Evolutionary conservation across 1,140 invertebrate genomes (phyloP), one percentile per base, ranked within the genome.

Genomic region (Brachionus sp.): DNA sequence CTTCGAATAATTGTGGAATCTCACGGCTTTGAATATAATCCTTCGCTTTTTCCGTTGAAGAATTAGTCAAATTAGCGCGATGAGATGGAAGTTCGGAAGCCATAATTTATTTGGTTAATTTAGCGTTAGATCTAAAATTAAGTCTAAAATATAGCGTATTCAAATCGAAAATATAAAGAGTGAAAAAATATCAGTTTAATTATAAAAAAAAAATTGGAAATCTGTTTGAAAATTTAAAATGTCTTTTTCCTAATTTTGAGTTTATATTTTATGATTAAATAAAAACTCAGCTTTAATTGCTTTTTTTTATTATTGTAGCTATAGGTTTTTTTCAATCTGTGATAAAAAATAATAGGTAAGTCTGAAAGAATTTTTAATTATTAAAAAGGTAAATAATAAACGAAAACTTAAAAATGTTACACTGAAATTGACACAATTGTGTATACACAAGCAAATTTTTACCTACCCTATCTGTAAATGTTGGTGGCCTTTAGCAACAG

Each of bases 1-100:
- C 87, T 87, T 89, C 88, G 86, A 89, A 89, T 39, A 89, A 85
- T 77, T 87, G 86, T 73, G 88, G 88, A 29, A 89, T 87, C 77
- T 88, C 86, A 83, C 87, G 85, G 78, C 85, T 86, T 42, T 88
- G 84, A 29, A 89, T 85, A 84, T 89, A 89, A 10, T 86, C 84
- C 84, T 89, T 89, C 13, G 88, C 88, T 85, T 89, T 88, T 78
- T 87, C 86, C 12, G 77, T 80, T 2, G 77, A 62, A 3, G 77
- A 80, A 66, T 66, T 80, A 12, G 50, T 80, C 29, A 80, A 66
- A 57, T 42, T 57, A 16, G 77, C 77, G 16, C 62, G 50, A 44
- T 80, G 50, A 37, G 77, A 39, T 66, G 77, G 77, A 25, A 80
- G 50, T 80, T 80, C 77, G 7, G 77, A 80, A 16, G 62, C 62